Evolutionary conservation across 2,113 vertebrate genomes (phyloP).

Genomic region (Laterallus jamaicensis): DNA sequence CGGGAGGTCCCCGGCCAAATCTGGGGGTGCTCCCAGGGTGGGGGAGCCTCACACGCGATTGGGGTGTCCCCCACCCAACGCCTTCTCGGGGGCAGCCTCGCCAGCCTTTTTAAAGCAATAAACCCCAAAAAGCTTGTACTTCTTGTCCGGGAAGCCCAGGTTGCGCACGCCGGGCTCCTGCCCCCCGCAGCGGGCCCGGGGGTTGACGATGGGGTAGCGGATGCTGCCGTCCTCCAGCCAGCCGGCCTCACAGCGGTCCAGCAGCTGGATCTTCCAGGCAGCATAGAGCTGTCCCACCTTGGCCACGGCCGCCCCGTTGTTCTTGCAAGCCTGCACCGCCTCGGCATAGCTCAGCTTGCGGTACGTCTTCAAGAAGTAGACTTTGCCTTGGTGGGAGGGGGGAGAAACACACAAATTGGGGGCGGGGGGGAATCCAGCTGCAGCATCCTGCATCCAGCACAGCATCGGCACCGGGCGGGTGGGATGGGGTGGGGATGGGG

Average conservation of each 20-base stretch:
- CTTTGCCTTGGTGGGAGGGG: conserved; percentile 76
- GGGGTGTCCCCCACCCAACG: conserved; percentile 8
- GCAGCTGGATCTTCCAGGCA: conserved; percentile 91
- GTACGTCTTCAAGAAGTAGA: conserved; percentile 92
- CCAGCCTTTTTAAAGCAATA: conserved; percentile 82
- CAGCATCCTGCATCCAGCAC: background rate
- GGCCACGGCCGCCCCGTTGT: conserved; percentile 81
- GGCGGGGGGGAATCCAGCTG: fast-evolving
- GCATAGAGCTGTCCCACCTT: conserved; percentile 94
- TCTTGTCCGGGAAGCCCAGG: conserved; percentile 91
- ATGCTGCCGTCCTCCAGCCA: conserved; percentile 93
- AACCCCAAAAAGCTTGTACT: conserved; percentile 89
- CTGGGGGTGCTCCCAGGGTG: background rate
- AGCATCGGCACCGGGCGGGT: background rate
- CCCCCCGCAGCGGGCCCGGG: conserved; percentile 89
- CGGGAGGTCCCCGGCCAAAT: fast-evolving
- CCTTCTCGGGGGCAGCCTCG: background rate
- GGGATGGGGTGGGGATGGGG: background rate
- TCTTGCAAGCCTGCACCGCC: conserved; percentile 85
- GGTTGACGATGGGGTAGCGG: conserved; percentile 95
- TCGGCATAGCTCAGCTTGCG: conserved; percentile 88
- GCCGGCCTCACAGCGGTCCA: conserved; percentile 92
- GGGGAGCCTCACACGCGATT: conserved; percentile 57
- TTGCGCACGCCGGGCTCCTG: conserved; percentile 85
- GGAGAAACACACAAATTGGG: fast-evolving